Conservation (phyloP, 2,888 invertebrate species). For the Drosophila differens region DNA sequence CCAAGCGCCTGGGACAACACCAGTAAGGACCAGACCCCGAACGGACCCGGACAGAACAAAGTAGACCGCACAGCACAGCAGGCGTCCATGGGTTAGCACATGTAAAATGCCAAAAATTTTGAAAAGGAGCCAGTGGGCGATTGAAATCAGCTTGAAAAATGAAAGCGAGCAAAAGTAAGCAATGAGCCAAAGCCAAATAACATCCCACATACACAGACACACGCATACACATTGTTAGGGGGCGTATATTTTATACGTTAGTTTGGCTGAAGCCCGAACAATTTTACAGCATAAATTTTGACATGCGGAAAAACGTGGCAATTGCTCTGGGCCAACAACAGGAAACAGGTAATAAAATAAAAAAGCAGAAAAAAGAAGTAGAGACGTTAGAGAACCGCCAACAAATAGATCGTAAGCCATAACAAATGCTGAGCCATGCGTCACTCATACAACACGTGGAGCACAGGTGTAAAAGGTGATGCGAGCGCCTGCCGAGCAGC, state of each 20-base stretch:
- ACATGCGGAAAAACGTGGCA: conserved; percentile 57
- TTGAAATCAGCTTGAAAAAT: conserved; percentile 76
- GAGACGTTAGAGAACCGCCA: conserved; percentile 22
- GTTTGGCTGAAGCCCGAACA: conserved; percentile 37
- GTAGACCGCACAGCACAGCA: conserved; percentile 35
- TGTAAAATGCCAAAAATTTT: conserved; percentile 78
- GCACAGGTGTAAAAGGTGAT: conserved; percentile 9
- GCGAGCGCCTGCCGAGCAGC: conserved; percentile 4
- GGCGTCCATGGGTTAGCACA: conserved; percentile 63
- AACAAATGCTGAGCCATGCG: conserved; percentile 74
- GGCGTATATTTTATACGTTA: conserved; percentile 52
- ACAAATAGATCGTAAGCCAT: conserved; percentile 55
- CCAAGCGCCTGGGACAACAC: conserved; percentile 10
- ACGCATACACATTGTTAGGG: neutral
- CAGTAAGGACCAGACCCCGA: neutral
- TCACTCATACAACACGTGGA: conserved; percentile 71
- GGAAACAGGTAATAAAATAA: conserved; percentile 64
- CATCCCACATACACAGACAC: conserved; percentile 16
- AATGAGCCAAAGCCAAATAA: conserved; percentile 35
- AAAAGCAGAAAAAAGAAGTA: conserved; percentile 13
- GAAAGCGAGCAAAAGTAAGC: conserved; percentile 49
- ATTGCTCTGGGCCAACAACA: conserved; percentile 32
- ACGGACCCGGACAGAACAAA: neutral
- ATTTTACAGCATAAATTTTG: conserved; percentile 70
- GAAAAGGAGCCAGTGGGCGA: conserved; percentile 67